These are phyloP conservation scores for Caenorhabditis afra DNA, from an alignment of 2,888 invertebrate species.

Conservation along the genomic window DNA sequence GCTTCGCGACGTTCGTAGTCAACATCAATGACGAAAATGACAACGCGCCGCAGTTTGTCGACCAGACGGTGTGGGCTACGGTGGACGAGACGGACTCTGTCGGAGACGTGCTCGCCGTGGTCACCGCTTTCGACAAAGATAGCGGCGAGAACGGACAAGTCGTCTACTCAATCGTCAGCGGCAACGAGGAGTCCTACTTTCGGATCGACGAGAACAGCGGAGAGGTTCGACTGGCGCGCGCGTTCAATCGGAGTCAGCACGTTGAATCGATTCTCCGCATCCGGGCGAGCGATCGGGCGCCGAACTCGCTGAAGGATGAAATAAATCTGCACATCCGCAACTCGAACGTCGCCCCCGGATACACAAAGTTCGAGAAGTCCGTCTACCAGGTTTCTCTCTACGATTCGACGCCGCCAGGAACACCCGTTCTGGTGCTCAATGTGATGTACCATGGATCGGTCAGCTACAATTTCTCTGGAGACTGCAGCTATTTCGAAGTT, in stretches of 20 bases:
- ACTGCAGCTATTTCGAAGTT: slow-evolving; percentile 64
- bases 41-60: slow-evolving; percentile 81
- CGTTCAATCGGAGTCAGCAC: slow-evolving; percentile 56
- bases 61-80: slow-evolving; percentile 51
- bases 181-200: slow-evolving; percentile 86
- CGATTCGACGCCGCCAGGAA: slow-evolving; percentile 62
- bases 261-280: slow-evolving; percentile 90
- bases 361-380: slow-evolving; percentile 43
- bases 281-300: slow-evolving; percentile 84
- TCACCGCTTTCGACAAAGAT: slow-evolving; percentile 92
- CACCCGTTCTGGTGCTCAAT: slow-evolving; percentile 53
- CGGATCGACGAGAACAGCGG: slow-evolving; percentile 72
- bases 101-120: slow-evolving; percentile 83
- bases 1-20: slow-evolving; percentile 59
- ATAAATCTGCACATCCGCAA: slow-evolving; percentile 44
- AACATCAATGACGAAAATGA: slow-evolving; percentile 82
- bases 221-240: slow-evolving; percentile 62
- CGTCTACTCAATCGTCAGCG: slow-evolving; percentile 87
- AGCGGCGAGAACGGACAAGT: slow-evolving; percentile 95
- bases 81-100: slow-evolving; percentile 59
- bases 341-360: slow-evolving; percentile 27
- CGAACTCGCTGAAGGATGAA: slow-evolving; percentile 52
- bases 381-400: slow-evolving; percentile 41
- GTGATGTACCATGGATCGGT: slow-evolving; percentile 51
- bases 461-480: slow-evolving; percentile 40